Evolutionary conservation across 2,797 vertebrate species (phyloP), one percentile per base, ranked within the genome.

Genomic region (Typhlichthys eigenmanni): DNA sequence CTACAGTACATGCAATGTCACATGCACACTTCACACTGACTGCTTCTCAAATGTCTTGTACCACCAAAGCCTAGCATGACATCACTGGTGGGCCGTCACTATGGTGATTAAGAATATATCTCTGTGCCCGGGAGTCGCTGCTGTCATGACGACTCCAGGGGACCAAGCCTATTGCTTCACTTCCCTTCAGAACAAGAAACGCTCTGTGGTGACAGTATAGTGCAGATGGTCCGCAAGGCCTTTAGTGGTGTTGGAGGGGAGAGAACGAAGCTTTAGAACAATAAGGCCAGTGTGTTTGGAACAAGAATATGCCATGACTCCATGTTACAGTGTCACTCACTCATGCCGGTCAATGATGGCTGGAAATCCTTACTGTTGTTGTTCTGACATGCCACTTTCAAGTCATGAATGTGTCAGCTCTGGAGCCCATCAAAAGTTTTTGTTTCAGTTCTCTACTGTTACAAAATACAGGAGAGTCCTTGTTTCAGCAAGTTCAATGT

Each of bases 131-230:
- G 76, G 68, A 80, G 73, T 48, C 38, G 56, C 64, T 68, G 10
- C 53, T 32, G 38, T 63, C 62, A 43, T 46, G 55, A 71, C 71
- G 77, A 66, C 68, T 69, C 66, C 12, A 63, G 55, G 71, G 60
- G 70, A 78, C 80, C 55, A 56, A 54, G 55, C 68, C 68, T 60
- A 1, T 87, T 82, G 68, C 85, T 74, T 88, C 84, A 88, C 78
- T 87, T 88, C 88, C 89, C 79, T 8, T 56, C 11, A 38, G 72
- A 78, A 89, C 85, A 91, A 84, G 82, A 81, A 84, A 53, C 49
- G 51, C 72, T 79, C 80, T 91, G 84, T 89, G 62, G 69, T 66
- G 17, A 60, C 13, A 17, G 57, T 50, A 19, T 19, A 13, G 45
- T 3, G 43, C 71, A 81, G 79, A 82, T 74, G 66, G 81, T 71